These are phyloP conservation scores for Scaptomyza montana DNA, from an alignment of 1,140 invertebrate genomes.

Conservation along the genomic window DNA sequence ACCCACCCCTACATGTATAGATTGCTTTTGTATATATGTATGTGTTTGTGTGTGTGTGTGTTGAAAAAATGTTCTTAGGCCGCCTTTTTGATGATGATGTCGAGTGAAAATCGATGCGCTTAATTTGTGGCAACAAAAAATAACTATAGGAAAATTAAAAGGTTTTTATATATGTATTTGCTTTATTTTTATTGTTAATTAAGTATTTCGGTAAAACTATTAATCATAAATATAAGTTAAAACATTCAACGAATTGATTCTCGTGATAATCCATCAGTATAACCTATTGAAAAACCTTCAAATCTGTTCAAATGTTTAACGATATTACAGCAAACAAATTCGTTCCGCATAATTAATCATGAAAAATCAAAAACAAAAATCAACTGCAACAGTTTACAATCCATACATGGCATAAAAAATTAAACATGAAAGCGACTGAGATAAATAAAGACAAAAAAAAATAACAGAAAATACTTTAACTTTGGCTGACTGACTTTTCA, in stretches of 20 bases:
- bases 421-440: neutral
- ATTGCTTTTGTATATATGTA: conserved; percentile 11
- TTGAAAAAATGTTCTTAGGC: conserved; percentile 29
- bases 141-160: conserved; percentile 4
- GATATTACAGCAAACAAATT: too few relatives aligned
- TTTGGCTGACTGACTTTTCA: conserved; percentile 70
- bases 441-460: conserved; percentile 1
- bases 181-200: too few relatives aligned
- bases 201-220: too few relatives aligned
- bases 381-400: conserved; percentile 10
- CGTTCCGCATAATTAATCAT: conserved; percentile 6
- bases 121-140: conserved; percentile 35
- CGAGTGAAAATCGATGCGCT: conserved; percentile 74
- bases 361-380: neutral
- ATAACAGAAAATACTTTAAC: conserved; percentile 51
- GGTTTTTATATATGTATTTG: too few relatives aligned
- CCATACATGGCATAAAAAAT: neutral
- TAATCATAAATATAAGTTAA: too few relatives aligned
- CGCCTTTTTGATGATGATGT: conserved; percentile 48
- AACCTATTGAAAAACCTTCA: too few relatives aligned
- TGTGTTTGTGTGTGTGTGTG: conserved; percentile 24
- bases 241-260: too few relatives aligned
- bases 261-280: too few relatives aligned
- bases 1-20: conserved; percentile 4
- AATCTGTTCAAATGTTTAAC: too few relatives aligned